These are phyloP conservation scores for Cydia strobilella DNA, from an alignment of 1,140 invertebrate genomes.

Conservation along the genomic window DNA sequence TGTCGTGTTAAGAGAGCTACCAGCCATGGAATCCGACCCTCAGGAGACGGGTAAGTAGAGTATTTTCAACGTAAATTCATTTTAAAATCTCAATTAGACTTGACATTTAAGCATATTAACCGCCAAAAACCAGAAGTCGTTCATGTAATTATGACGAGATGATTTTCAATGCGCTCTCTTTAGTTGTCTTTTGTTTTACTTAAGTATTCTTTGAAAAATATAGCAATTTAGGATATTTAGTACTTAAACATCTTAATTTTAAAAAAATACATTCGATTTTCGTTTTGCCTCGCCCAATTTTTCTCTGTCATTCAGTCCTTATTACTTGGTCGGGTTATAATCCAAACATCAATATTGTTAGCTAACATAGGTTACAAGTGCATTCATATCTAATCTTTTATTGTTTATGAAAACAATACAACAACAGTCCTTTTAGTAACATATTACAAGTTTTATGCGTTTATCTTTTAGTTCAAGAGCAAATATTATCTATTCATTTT, in stretches of 20 bases:
- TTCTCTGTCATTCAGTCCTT: conserved; percentile 30
- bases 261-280: neutral
- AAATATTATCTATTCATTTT: neutral
- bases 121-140: neutral
- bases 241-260: neutral
- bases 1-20: neutral
- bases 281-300: neutral
- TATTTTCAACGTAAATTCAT: conserved; percentile 2
- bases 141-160: conserved; percentile 13
- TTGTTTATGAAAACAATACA: conserved; percentile 18
- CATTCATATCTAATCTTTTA: conserved; percentile 20
- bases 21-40: conserved; percentile 13
- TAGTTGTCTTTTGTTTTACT: conserved; percentile 1
- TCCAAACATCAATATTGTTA: conserved; percentile 57
- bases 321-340: conserved; percentile 51
- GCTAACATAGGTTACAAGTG: conserved; percentile 35
- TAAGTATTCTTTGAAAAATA: neutral
- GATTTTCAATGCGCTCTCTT: neutral
- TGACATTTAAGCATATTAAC: neutral
- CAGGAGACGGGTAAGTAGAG: conserved; percentile 13
- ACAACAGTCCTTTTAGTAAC: neutral
- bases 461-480: neutral
- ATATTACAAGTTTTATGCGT: neutral
- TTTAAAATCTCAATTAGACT: conserved; percentile 10
- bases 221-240: neutral